Percentiles rank a stretch among this genome's conserved stretches.
Evolutionary conservation across 2,888 invertebrate species (phyloP).

Genomic region (Glyphotaelius pellucidus): DNA sequence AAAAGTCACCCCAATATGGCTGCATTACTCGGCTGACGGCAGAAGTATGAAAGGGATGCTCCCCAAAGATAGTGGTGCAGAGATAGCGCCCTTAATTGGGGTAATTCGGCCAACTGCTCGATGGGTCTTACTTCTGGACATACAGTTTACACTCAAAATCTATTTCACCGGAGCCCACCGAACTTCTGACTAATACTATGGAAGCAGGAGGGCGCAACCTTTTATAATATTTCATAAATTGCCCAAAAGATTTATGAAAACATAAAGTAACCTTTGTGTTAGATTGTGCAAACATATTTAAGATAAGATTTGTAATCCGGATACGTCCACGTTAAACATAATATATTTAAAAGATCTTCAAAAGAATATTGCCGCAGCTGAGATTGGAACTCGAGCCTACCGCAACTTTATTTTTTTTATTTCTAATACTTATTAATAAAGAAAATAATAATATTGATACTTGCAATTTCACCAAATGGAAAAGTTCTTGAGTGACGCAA

Average conservation of each 20-base stretch:
- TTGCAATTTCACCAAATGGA: too few species aligned
- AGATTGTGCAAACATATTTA: too few species aligned
- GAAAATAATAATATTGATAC: too few species aligned
- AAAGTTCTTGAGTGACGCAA: too few species aligned
- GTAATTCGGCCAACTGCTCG: slow-evolving; percentile 66
- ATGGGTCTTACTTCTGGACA: slow-evolving; percentile 55
- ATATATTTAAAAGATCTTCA: too few species aligned
- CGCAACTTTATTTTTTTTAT: too few species aligned
- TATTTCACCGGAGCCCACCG: slow-evolving; percentile 58
- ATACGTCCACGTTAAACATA: too few species aligned
- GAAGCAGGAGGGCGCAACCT: neutral
- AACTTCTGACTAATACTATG: neutral
- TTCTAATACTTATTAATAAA: too few species aligned
- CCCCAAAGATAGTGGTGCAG: slow-evolving; percentile 61
- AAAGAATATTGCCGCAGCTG: too few species aligned
- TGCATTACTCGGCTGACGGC: neutral
- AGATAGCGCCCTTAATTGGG: slow-evolving; percentile 66
- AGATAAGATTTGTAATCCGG: too few species aligned
- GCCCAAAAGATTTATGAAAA: neutral
- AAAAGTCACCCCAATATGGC: slow-evolving; percentile 40
- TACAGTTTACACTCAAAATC: slow-evolving; percentile 65
- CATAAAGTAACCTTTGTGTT: too few species aligned
- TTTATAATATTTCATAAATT: neutral
- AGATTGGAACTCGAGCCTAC: too few species aligned
- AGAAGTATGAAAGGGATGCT: slow-evolving; percentile 55